Evolutionary conservation across 2,113 vertebrate species (phyloP).

Genomic region (Pachycephala philippinensis): DNA sequence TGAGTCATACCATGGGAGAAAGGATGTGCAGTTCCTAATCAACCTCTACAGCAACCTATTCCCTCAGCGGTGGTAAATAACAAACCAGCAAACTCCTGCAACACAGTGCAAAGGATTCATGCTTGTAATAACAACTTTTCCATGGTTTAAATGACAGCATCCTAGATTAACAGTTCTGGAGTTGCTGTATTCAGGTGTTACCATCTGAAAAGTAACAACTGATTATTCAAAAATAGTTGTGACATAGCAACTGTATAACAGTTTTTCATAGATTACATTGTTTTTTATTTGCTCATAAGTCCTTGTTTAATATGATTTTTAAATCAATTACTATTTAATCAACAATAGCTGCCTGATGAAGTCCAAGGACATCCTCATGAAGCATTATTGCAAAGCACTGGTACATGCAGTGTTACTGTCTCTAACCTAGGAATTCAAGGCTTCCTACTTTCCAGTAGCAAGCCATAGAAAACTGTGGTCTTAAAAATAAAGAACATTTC

Average conservation of each 20-base stretch:
- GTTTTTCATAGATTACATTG: neutral
- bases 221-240: neutral
- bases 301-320: neutral
- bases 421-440: neutral
- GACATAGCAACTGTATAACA: neutral
- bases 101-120: neutral
- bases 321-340: neutral
- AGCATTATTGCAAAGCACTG: neutral
- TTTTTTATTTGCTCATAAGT: neutral
- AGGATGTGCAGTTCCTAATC: neutral
- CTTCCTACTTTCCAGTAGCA: neutral
- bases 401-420: neutral
- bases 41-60: neutral
- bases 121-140: neutral
- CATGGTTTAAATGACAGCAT: neutral
- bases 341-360: neutral
- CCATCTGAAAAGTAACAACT: neutral
- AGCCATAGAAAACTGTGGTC: neutral
- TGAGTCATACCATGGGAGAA: neutral
- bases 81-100: neutral
- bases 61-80: neutral
- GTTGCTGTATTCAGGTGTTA: neutral
- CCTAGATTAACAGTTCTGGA: neutral
- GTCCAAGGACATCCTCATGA: neutral
- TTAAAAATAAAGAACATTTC: neutral